These are phyloP conservation scores for Rhagonycha fulva DNA, from an alignment of 2,888 invertebrate genomes.

Conservation along the genomic window DNA sequence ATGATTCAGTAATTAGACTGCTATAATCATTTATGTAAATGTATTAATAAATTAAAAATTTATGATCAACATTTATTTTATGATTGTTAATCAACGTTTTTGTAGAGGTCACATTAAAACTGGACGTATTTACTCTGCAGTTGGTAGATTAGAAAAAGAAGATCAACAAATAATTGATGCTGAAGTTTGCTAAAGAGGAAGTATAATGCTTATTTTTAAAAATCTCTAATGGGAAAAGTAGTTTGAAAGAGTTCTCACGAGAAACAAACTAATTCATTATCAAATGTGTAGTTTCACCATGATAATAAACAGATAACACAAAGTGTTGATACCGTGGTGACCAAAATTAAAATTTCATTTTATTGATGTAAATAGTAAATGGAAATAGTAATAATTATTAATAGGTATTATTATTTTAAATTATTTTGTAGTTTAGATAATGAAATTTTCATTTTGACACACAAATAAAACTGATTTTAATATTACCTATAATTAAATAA, in stretches of 20 bases:
- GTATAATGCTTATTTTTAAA: neutral
- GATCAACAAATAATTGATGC: neutral
- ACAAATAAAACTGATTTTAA: neutral
- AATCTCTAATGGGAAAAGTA: neutral
- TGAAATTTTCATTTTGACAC: neutral
- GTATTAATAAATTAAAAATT: neutral
- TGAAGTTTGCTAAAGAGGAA: neutral
- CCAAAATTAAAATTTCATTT: neutral
- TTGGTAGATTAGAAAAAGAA: neutral
- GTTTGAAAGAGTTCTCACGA: conserved; percentile 5
- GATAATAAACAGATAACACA: conserved; percentile 12
- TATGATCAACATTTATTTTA: neutral
- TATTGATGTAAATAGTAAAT: neutral
- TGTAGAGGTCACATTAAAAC: neutral
- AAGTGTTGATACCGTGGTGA: neutral
- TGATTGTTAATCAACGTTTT: neutral
- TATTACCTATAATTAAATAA: too few species aligned
- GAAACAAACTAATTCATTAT: conserved; percentile 2
- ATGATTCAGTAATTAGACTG: neutral
- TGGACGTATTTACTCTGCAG: neutral
- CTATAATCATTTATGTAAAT: neutral
- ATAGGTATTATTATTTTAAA: neutral
- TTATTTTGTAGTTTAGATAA: neutral
- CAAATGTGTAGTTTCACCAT: conserved; percentile 8
- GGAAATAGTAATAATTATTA: too few species aligned